These are phyloP conservation scores for Scylla paramamosain DNA, from an alignment of 1,140 invertebrate species.

Conservation along the genomic window DNA sequence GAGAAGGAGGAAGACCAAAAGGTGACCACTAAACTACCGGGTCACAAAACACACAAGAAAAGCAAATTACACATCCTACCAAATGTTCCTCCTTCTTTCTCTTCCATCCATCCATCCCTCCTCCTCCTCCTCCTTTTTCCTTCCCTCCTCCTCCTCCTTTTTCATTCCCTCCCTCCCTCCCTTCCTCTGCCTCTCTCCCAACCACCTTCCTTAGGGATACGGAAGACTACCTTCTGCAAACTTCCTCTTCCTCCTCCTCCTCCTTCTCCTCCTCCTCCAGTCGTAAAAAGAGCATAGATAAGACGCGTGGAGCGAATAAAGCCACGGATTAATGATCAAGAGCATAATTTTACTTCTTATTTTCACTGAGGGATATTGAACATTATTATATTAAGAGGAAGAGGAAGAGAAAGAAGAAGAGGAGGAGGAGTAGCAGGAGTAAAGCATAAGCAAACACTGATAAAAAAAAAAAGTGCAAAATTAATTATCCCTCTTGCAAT, in stretches of 20 bases:
- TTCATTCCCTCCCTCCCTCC: not conserved
- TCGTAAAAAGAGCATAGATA: not conserved
- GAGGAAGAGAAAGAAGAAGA: not conserved
- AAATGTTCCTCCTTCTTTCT: not conserved
- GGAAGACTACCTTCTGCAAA: not conserved
- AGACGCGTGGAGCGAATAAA: not conserved
- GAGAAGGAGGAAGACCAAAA: not conserved
- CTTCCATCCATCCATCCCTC: not conserved
- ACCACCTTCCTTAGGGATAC: not conserved
- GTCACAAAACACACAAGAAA: not conserved
- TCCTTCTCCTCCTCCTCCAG: not conserved
- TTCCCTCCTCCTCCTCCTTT: not conserved
- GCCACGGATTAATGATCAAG: not conserved
- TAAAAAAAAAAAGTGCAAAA: too few species aligned
- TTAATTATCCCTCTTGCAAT: too few species aligned
- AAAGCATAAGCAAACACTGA: too few species aligned
- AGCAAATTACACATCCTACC: not conserved
- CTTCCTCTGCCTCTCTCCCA: not conserved
- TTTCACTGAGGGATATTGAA: not conserved
- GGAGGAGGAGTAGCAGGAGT: too few species aligned
- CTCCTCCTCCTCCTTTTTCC: not conserved
- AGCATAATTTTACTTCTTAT: not conserved
- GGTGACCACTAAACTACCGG: conserved; percentile 18
- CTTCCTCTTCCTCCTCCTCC: not conserved
- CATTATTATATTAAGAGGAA: not conserved